Percentiles rank a stretch among this genome's conserved stretches.
These are phyloP conservation scores for Drosophila meridionalis DNA, from an alignment of 2,888 invertebrate species.

Conservation along the genomic window DNA sequence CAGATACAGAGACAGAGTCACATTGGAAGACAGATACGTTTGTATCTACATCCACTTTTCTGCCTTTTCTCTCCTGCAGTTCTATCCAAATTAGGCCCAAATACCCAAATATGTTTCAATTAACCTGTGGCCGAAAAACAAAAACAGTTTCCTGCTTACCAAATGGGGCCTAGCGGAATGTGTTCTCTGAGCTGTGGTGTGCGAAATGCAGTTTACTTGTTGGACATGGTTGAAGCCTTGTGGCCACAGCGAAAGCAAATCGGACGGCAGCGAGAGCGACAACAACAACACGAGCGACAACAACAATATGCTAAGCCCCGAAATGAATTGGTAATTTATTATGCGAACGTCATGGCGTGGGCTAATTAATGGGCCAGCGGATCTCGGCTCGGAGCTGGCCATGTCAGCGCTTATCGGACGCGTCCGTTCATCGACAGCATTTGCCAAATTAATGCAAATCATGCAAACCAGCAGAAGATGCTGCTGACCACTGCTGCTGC, in stretches of 20 bases:
- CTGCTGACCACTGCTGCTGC: slow-evolving; percentile 35
- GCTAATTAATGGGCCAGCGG: slow-evolving; percentile 76
- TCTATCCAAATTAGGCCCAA: not conserved
- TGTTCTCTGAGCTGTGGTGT: slow-evolving; percentile 14
- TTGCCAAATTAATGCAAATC: slow-evolving; percentile 81
- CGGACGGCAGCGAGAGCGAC: slow-evolving; percentile 29
- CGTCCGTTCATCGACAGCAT: slow-evolving; percentile 74
- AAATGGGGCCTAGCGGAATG: slow-evolving; percentile 9
- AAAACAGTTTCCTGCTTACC: slow-evolving; percentile 2
- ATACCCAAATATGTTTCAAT: slow-evolving; percentile 32
- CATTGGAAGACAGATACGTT: not conserved
- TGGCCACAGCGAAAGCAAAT: slow-evolving; percentile 56
- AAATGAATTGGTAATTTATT: slow-evolving; percentile 81
- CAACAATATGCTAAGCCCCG: slow-evolving; percentile 58
- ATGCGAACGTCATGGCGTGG: slow-evolving; percentile 76
- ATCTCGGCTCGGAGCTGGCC: slow-evolving; percentile 54
- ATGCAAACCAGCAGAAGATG: slow-evolving; percentile 71
- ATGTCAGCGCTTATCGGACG: slow-evolving; percentile 77
- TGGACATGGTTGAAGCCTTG: slow-evolving; percentile 42
- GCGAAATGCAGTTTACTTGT: slow-evolving; percentile 64
- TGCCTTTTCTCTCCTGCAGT: not conserved
- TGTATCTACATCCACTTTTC: not conserved
- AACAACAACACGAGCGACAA: slow-evolving; percentile 36
- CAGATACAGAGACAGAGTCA: not conserved
- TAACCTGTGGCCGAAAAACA: slow-evolving; percentile 2